These are phyloP conservation scores for Myrmecophaga tridactyla DNA, from an alignment of 2,113 vertebrate species.

Conservation along the genomic window DNA sequence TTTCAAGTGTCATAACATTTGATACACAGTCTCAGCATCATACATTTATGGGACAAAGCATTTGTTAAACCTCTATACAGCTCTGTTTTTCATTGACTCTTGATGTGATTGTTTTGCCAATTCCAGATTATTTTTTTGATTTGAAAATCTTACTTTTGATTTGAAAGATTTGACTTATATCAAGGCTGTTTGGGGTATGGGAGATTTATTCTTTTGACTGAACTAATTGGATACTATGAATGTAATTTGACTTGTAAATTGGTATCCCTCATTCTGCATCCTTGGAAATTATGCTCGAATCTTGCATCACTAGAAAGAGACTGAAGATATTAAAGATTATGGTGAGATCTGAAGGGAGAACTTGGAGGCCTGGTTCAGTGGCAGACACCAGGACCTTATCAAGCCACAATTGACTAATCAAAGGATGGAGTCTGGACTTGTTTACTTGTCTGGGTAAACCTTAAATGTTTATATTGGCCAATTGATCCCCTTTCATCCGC, in stretches of 20 bases:
- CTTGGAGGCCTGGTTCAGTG: not conserved
- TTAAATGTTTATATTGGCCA: conserved; percentile 13
- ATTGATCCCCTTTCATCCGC: conserved; percentile 10
- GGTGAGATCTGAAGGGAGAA: not conserved
- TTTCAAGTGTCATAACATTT: not conserved
- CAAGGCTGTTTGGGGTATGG: not conserved
- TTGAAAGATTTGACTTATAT: not conserved
- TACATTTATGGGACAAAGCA: not conserved
- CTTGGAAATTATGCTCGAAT: not conserved
- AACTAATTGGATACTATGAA: not conserved
- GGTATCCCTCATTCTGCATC: not conserved
- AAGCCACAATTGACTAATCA: conserved; percentile 20
- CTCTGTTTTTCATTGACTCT: not conserved
- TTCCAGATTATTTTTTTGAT: not conserved
- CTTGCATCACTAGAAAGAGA: not conserved
- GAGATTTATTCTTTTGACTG: not conserved
- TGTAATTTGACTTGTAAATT: not conserved
- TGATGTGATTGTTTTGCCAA: not conserved
- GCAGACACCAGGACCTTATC: not conserved
- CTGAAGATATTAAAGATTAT: not conserved
- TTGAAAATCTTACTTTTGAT: not conserved
- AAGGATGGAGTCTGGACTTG: conserved; percentile 15
- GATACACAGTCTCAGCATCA: not conserved
- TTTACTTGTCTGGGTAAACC: conserved; percentile 46
- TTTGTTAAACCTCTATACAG: not conserved